Conservation (phyloP, 2,888 invertebrate genomes). For the Sphaerophoria taeniata region DNA sequence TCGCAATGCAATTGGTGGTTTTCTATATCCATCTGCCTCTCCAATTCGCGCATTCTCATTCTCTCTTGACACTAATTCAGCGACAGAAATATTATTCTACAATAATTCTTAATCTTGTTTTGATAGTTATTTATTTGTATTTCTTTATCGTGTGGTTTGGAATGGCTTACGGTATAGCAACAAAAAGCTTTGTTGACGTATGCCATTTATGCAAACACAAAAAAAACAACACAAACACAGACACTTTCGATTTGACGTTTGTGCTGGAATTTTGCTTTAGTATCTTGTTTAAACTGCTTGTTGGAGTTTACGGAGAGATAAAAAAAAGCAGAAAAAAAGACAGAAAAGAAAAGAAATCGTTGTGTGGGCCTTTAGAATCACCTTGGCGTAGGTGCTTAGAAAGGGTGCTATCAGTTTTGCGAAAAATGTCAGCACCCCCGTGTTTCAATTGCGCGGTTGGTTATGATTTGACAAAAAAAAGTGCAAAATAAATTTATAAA, state of each 20-base stretch:
- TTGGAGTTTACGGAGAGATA: constrained; percentile 23
- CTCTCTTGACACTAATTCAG: constrained; percentile 67
- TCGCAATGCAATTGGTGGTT: not conserved
- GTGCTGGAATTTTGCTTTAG: not conserved
- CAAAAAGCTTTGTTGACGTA: constrained; percentile 42
- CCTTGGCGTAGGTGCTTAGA: constrained; percentile 53
- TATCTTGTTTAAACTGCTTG: constrained; percentile 21
- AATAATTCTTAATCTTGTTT: constrained; percentile 58
- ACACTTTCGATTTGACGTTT: constrained; percentile 40
- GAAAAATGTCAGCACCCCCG: constrained; percentile 42
- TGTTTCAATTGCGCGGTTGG: constrained; percentile 31
- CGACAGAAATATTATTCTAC: constrained; percentile 14
- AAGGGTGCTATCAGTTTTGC: constrained; percentile 56
- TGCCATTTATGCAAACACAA: constrained; percentile 31
- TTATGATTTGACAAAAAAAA: not conserved
- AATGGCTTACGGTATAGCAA: constrained; percentile 19
- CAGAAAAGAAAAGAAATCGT: constrained; percentile 34
- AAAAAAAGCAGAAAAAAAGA: not conserved
- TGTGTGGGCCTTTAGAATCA: constrained; percentile 55
- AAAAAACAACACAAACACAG: constrained; percentile 44
- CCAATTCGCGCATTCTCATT: constrained; percentile 64
- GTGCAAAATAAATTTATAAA: no score
- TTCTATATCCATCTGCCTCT: constrained; percentile 5
- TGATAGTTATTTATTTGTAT: constrained; percentile 27
- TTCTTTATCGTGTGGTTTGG: not conserved